These are phyloP conservation scores for Syrista parreyssii DNA, from an alignment of 2,888 invertebrate species.

Conservation along the genomic window DNA sequence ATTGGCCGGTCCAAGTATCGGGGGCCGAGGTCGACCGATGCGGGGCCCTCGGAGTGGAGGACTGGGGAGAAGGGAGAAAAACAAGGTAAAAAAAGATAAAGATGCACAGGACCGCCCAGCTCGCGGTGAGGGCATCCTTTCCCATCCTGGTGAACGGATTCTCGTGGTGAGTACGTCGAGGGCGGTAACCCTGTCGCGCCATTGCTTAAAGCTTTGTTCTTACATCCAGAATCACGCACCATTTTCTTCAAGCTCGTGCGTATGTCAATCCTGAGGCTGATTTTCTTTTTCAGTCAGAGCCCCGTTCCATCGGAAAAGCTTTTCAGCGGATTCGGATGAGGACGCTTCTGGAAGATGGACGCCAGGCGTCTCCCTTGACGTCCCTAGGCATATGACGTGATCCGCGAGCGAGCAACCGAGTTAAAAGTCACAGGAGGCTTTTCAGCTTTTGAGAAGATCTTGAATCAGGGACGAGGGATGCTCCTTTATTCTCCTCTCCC, in stretches of 20 bases:
- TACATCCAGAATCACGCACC: neutral
- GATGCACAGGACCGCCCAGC: neutral
- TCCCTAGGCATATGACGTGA: neutral
- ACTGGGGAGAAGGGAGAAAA: neutral
- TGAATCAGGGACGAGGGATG: neutral
- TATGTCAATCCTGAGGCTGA: neutral
- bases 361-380: neutral
- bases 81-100: neutral
- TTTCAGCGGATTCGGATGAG: neutral
- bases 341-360: neutral
- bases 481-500: conserved; percentile 9
- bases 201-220: neutral
- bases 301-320: neutral
- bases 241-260: neutral
- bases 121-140: conserved; percentile 12
- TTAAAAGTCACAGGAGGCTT: conserved; percentile 7
- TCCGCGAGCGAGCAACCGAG: conserved; percentile 6
- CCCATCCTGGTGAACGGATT: neutral
- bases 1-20: neutral
- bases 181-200: neutral
- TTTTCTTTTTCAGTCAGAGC: neutral
- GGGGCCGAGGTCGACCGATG: neutral
- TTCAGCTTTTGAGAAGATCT: conserved; percentile 4
- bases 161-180: neutral
- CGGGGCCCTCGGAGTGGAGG: neutral